Evolutionary conservation across 2,888 invertebrate genomes (phyloP).

Genomic region (Lepidocyrtinus sp.): DNA sequence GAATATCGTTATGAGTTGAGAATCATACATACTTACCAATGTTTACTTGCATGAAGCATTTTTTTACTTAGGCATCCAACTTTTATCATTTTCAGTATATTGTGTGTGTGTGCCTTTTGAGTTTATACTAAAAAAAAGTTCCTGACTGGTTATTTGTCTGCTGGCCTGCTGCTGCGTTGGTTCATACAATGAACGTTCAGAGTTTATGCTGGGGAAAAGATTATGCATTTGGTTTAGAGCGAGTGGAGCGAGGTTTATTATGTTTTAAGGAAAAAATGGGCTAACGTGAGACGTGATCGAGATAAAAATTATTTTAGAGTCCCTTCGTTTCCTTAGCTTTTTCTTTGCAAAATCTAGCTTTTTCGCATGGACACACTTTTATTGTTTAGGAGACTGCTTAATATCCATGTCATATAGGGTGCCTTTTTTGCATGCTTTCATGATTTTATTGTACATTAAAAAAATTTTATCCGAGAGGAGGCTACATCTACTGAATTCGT

Average conservation of each 20-base stretch:
- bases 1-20: no score
- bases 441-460: not conserved
- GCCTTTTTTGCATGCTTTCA: not conserved
- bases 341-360: not conserved
- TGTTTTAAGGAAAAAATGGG: not conserved
- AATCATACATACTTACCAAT: no score
- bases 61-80: no score
- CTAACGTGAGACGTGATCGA: not conserved
- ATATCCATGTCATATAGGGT: not conserved
- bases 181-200: no score
- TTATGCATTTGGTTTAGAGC: not conserved
- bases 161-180: slow-evolving; percentile 33
- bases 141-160: slow-evolving; percentile 46
- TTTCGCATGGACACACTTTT: not conserved
- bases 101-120: not conserved
- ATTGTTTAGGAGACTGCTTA: not conserved
- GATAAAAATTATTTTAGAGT: not conserved
- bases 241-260: not conserved
- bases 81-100: not conserved
- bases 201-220: no score
- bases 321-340: not conserved
- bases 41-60: no score
- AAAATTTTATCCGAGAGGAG: not conserved
- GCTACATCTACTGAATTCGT: not conserved
- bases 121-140: slow-evolving; percentile 33